Evolutionary conservation across 1,140 invertebrate species (phyloP), one percentile per base, ranked within the genome.

Genomic region (Melitaea cinxia): DNA sequence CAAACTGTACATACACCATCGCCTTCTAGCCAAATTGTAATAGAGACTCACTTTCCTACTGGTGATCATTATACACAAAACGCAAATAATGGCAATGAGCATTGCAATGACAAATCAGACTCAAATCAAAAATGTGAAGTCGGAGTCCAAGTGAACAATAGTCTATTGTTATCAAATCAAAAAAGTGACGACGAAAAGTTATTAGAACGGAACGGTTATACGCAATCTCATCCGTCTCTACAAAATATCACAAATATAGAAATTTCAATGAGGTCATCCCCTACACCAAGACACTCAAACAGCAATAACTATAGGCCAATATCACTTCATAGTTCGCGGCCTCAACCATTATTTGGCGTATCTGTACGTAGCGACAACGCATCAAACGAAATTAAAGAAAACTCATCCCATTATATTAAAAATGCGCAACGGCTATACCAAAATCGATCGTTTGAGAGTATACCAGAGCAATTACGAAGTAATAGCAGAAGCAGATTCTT

Each of bases 111-210:
- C 66, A 70, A 69, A 45, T 55, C 73, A 57, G 64, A 76, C 35
- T 65, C 55, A 45, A 78, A 83, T 53, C 70, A 77, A 70, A 88
- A 82, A 75, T 85, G 75, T 69, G 85, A 90, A 82, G 63, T 80
- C 37, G 82, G 81, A 59, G 60, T 84, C 39, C 88, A 88, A 77
- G 80, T 80, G 4, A 88, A 80, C 63, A 83, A 84, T 65, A 75
- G 63, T 24, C 72, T 69, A 42, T 65, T 82, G 30, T 65, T 70
- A 65, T 83, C 83, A 39, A 90, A 85, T 75, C 85, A 86, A 75
- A 91, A 91, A 76, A 92, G 90, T 72, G 91, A 92, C 55, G 91
- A 92, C 70, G 90, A 92, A 82, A 92, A 92, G 65, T 78, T 92
- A 72, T 61, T 91, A 57, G 91, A 92, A 70, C 83, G 82, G 65